These are phyloP conservation scores for Gobionotothen gibberifrons DNA, from an alignment of 2,797 vertebrate species.

Conservation along the genomic window DNA sequence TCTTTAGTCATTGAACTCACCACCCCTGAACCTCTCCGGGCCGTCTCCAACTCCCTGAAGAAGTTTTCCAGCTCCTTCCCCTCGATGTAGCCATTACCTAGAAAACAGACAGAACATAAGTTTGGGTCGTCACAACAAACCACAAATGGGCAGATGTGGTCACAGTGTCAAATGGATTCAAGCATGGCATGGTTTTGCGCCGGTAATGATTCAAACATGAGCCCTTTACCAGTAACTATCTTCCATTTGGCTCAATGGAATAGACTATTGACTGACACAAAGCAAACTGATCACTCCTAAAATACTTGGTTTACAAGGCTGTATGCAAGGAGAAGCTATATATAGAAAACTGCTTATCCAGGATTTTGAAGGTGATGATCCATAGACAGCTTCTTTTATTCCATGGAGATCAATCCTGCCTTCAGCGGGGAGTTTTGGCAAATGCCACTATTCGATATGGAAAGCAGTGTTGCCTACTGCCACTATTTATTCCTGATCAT, in stretches of 20 bases:
- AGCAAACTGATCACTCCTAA: slow-evolving; percentile 63
- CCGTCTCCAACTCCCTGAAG: slow-evolving; percentile 93
- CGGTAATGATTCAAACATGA: slow-evolving; percentile 67
- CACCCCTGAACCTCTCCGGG: slow-evolving; percentile 93
- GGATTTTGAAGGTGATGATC: slow-evolving; percentile 51
- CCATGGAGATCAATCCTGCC: slow-evolving; percentile 39
- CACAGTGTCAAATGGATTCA: slow-evolving; percentile 38
- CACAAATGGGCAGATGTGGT: slow-evolving; percentile 24
- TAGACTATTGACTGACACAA: slow-evolving; percentile 52
- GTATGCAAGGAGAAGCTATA: slow-evolving; percentile 41
- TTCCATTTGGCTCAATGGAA: slow-evolving; percentile 50
- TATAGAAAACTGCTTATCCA: slow-evolving; percentile 53
- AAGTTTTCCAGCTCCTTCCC: slow-evolving; percentile 98
- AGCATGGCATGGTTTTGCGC: slow-evolving; percentile 19
- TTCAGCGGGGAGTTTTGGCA: slow-evolving; percentile 24
- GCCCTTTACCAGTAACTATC: slow-evolving; percentile 47
- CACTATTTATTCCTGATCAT: not conserved
- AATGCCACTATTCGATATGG: slow-evolving; percentile 33
- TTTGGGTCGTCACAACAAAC: not conserved
- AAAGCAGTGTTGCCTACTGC: not conserved
- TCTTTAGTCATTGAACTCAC: slow-evolving; percentile 81
- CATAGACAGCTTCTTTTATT: slow-evolving; percentile 29
- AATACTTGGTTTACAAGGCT: slow-evolving; percentile 40
- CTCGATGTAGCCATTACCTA: slow-evolving; percentile 98
- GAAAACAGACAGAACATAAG: slow-evolving; percentile 28